phyloP scores from a whole-genome alignment of 2,797 vertebrate genomes.

The Sebastes cheni region DNA sequence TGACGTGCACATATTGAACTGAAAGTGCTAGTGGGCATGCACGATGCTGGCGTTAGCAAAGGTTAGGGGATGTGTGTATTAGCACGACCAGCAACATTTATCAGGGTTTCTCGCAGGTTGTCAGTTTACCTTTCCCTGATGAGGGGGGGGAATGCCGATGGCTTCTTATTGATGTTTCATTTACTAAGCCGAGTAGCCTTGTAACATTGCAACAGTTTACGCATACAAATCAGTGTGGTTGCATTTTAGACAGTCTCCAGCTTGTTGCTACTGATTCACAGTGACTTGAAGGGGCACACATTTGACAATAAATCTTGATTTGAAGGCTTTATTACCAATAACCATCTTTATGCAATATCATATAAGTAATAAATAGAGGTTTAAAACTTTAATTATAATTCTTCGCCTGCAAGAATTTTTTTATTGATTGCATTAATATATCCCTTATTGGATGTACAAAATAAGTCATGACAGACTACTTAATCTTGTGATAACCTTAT shows the following conservation, averaged over 20 bases:
- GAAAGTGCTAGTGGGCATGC: not conserved
- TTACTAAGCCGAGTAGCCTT: not conserved
- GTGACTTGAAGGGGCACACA: not conserved
- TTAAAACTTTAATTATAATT: not conserved
- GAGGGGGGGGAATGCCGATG: not conserved
- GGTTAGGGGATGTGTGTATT: not conserved
- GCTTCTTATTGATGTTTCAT: constrained; percentile 14
- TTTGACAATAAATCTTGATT: not conserved
- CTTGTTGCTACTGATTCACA: not conserved
- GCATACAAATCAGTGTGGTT: not conserved
- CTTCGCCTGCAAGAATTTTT: not conserved
- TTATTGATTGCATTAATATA: not conserved
- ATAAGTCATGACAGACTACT: not conserved
- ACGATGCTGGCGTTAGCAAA: not conserved
- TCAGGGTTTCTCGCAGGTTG: constrained; percentile 11
- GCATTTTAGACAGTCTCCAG: not conserved
- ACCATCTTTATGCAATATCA: not conserved
- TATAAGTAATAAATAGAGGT: not conserved
- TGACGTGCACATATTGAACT: constrained; percentile 5
- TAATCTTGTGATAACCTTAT: not conserved
- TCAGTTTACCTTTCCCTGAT: not conserved
- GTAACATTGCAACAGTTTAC: not conserved
- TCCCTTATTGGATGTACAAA: not conserved
- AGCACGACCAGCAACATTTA: not conserved
- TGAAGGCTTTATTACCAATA: not conserved